Percentiles rank a stretch among this genome's conserved stretches.
These are phyloP conservation scores for Drymonia ruficornis DNA, from an alignment of 2,888 invertebrate species.

Conservation along the genomic window DNA sequence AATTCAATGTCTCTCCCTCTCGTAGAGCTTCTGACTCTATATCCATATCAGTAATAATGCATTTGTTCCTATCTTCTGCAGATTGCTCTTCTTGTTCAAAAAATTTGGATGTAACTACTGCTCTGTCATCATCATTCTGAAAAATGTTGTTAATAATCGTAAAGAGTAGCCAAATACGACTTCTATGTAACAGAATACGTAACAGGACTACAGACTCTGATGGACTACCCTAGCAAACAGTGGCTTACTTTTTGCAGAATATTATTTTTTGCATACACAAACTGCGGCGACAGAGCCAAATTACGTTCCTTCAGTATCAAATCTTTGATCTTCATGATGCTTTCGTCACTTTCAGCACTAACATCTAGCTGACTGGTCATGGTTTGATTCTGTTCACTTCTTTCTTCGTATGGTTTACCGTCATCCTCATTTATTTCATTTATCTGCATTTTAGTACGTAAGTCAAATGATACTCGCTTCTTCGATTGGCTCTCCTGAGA, in stretches of 20 bases:
- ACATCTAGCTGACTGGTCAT: constrained; percentile 48
- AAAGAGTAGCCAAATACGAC: no score
- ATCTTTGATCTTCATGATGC: constrained; percentile 58
- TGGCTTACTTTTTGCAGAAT: constrained; percentile 43
- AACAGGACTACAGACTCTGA: no score
- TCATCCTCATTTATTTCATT: constrained; percentile 30
- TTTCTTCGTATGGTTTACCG: constrained; percentile 25
- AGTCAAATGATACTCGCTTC: constrained; percentile 58
- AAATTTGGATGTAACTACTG: constrained; percentile 62
- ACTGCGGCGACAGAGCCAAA: constrained; percentile 68
- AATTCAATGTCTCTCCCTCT: constrained; percentile 7
- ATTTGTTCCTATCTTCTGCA: constrained; percentile 16
- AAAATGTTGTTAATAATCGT: constrained; percentile 15
- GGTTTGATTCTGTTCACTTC: constrained; percentile 35
- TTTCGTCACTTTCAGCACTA: constrained; percentile 52
- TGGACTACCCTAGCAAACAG: no score
- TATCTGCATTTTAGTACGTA: constrained; percentile 45
- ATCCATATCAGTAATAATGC: constrained; percentile 22
- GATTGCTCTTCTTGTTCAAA: constrained; percentile 43
- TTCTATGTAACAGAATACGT: no score
- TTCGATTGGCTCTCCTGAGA: constrained; percentile 47
- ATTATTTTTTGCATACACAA: constrained; percentile 64
- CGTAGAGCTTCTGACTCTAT: constrained; percentile 17
- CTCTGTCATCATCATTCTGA: constrained; percentile 51
- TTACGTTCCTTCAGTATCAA: constrained; percentile 67